Conservation (phyloP, 2,113 vertebrate species). For the Silurus asotus region DNA sequence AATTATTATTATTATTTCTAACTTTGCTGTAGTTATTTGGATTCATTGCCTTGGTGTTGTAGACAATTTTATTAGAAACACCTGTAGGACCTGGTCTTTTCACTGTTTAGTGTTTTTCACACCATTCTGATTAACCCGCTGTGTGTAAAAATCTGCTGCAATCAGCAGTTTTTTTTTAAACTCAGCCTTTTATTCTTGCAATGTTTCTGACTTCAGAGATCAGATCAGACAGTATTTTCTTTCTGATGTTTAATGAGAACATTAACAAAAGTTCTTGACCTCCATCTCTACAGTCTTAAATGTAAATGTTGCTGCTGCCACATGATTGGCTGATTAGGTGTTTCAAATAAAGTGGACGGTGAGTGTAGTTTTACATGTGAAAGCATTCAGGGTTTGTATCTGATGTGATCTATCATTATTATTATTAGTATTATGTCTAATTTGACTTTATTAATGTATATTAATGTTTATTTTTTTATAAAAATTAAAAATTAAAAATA, state of each 20-base stretch:
- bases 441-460: background rate
- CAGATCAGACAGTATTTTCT: background rate
- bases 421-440: background rate
- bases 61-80: too few species aligned
- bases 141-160: too few species aligned
- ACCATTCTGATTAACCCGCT: too few species aligned
- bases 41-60: too few species aligned
- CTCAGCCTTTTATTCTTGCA: too few species aligned
- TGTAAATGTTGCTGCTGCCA: background rate
- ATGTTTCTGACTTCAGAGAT: too few species aligned
- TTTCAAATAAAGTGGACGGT: background rate
- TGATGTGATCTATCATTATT: background rate
- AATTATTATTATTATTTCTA: too few species aligned
- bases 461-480: background rate
- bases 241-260: background rate
- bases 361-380: background rate
- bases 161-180: too few species aligned
- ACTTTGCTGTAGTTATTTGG: too few species aligned
- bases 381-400: background rate
- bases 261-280: background rate
- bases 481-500: too few species aligned
- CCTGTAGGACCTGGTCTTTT: too few species aligned
- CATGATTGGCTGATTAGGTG: background rate
- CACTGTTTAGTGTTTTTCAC: too few species aligned
- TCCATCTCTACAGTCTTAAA: background rate